Evolutionary conservation across 2,888 invertebrate species (phyloP).

Genomic region (Liposcelis brunnea): DNA sequence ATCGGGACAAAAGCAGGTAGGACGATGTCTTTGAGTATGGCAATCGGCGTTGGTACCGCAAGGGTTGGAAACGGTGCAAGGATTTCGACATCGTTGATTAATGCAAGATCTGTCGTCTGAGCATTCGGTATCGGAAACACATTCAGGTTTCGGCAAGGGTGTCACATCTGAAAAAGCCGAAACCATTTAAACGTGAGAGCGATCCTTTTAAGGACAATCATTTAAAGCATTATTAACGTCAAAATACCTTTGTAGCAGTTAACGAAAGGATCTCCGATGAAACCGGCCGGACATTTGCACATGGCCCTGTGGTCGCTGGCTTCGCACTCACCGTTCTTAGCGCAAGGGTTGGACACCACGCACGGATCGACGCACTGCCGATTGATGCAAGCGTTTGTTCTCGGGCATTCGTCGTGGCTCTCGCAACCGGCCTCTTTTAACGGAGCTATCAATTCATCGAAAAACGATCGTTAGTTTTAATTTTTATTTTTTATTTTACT

Average conservation of each 20-base stretch:
- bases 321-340: slow-evolving; percentile 58
- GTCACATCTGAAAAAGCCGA: slow-evolving; percentile 25
- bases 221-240: slow-evolving; percentile 2
- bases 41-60: slow-evolving; percentile 73
- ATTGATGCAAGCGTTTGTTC: slow-evolving; percentile 52
- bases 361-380: slow-evolving; percentile 65
- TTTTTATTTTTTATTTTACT: too few species aligned
- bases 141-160: slow-evolving; percentile 39
- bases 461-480: slow-evolving; percentile 15
- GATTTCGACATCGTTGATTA: slow-evolving; percentile 60
- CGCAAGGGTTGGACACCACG: slow-evolving; percentile 48
- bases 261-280: slow-evolving; percentile 63
- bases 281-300: slow-evolving; percentile 56
- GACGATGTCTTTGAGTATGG: slow-evolving; percentile 55
- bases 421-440: slow-evolving; percentile 43
- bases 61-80: slow-evolving; percentile 56
- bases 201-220: background rate
- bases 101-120: slow-evolving; percentile 61
- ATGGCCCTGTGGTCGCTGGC: slow-evolving; percentile 57
- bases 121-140: slow-evolving; percentile 57
- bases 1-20: slow-evolving; percentile 66
- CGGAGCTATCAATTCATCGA: slow-evolving; percentile 21
- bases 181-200: too few species aligned
- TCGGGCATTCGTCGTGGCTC: slow-evolving; percentile 51
- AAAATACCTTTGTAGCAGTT: slow-evolving; percentile 43